Percentiles rank a stretch among this genome's conserved stretches.
These are phyloP conservation scores for Habrosyne pyritoides DNA, from an alignment of 2,888 invertebrate genomes.

Conservation along the genomic window DNA sequence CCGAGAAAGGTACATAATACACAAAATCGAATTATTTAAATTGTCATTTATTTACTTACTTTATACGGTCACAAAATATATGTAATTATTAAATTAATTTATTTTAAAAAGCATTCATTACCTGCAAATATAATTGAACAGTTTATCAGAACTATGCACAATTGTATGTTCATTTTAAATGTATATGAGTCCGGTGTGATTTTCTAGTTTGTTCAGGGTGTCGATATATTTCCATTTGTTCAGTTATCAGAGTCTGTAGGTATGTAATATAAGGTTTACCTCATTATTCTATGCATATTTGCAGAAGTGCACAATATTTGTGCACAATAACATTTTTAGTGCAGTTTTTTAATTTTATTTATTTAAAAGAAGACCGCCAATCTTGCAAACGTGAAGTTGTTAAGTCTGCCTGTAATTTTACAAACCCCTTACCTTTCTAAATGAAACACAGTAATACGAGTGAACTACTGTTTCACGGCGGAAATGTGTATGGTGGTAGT, in stretches of 20 bases:
- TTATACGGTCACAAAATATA: too few species aligned
- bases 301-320: conserved; percentile 37
- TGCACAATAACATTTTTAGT: background rate
- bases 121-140: conserved; percentile 27
- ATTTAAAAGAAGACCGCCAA: too few species aligned
- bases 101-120: conserved; percentile 21
- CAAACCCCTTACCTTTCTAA: too few species aligned
- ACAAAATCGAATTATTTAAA: too few species aligned
- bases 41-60: too few species aligned
- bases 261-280: background rate
- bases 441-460: too few species aligned
- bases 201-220: background rate
- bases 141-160: conserved; percentile 28
- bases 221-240: background rate
- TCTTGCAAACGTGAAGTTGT: too few species aligned
- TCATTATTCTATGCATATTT: conserved; percentile 21
- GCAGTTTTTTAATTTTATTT: background rate
- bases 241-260: background rate
- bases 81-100: background rate
- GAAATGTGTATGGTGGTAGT: too few species aligned
- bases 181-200: background rate
- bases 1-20: too few species aligned
- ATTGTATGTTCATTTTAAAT: background rate
- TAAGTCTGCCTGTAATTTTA: too few species aligned
- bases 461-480: too few species aligned